A percentile compares a stretch with the other conserved stretches of the same genome.
Conservation (phyloP, 2,888 invertebrate genomes). For the Polydrusus pterygomalis region DNA sequence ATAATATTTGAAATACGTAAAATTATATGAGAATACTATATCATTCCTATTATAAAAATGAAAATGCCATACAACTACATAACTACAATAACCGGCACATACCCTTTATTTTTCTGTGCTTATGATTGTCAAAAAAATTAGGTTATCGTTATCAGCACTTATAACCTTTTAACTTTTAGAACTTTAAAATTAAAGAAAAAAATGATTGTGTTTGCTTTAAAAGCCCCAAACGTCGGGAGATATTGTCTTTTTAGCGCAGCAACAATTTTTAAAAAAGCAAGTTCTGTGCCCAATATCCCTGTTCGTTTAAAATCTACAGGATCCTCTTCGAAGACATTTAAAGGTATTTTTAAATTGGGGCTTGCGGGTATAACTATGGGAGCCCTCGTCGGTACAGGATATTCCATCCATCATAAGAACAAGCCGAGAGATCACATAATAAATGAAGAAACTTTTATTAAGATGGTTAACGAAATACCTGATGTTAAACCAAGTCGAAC, state of each 20-base stretch:
- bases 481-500: slow-evolving; percentile 72
- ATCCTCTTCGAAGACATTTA: slow-evolving; percentile 39
- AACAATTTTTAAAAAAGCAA: not conserved
- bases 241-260: not conserved
- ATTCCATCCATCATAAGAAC: slow-evolving; percentile 71
- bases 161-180: not conserved
- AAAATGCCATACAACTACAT: no score
- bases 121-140: slow-evolving; percentile 9
- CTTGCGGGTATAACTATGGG: slow-evolving; percentile 70
- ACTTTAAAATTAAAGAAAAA: slow-evolving; percentile 7
- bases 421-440: slow-evolving; percentile 70
- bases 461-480: slow-evolving; percentile 68
- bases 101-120: no score
- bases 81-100: no score
- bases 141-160: not conserved
- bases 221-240: slow-evolving; percentile 32
- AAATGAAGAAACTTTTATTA: slow-evolving; percentile 70
- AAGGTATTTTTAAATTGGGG: slow-evolving; percentile 66
- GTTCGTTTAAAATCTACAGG: slow-evolving; percentile 34
- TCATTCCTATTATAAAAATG: no score
- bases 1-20: no score
- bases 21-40: no score
- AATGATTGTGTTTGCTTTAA: slow-evolving; percentile 35
- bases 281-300: slow-evolving; percentile 5
- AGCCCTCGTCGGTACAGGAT: slow-evolving; percentile 72